These are phyloP conservation scores for Yponomeuta sedellus DNA, from an alignment of 2,888 invertebrate genomes.

Conservation along the genomic window DNA sequence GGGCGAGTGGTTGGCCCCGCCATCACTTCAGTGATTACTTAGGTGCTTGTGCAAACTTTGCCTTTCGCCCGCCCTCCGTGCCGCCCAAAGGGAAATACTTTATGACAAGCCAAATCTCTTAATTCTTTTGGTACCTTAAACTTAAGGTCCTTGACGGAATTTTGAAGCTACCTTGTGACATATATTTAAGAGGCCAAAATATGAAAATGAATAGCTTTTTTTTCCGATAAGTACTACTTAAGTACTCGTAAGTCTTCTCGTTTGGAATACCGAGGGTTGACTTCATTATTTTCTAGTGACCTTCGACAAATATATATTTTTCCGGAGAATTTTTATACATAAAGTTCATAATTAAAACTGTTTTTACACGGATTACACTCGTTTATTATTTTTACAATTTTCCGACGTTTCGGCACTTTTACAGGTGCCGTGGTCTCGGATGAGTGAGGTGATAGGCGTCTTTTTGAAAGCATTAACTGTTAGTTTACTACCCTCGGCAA, in stretches of 20 bases:
- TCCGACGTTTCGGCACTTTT: too few relatives aligned
- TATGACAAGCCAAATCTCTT: constrained; percentile 1
- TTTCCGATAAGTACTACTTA: not conserved
- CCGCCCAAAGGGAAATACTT: not conserved
- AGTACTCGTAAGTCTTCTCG: not conserved
- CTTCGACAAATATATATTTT: too few relatives aligned
- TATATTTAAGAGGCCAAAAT: not conserved
- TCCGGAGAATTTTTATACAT: not conserved
- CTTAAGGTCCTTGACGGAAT: not conserved
- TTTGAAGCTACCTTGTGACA: not conserved
- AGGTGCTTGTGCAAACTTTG: not conserved
- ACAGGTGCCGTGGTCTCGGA: too few relatives aligned
- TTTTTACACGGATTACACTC: too few relatives aligned
- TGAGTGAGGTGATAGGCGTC: too few relatives aligned
- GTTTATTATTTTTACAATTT: too few relatives aligned
- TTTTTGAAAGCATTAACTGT: too few relatives aligned
- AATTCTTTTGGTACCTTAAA: not conserved
- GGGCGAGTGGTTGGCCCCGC: not conserved
- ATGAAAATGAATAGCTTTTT: not conserved
- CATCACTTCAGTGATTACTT: constrained; percentile 1
- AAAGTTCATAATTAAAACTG: too few relatives aligned
- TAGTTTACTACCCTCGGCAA: too few relatives aligned
- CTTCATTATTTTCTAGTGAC: too few relatives aligned
- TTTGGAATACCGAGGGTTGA: too few relatives aligned
- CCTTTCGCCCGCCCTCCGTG: not conserved